Conservation (phyloP, 2,113 vertebrate genomes). For the Mormyrus iriodes region DNA sequence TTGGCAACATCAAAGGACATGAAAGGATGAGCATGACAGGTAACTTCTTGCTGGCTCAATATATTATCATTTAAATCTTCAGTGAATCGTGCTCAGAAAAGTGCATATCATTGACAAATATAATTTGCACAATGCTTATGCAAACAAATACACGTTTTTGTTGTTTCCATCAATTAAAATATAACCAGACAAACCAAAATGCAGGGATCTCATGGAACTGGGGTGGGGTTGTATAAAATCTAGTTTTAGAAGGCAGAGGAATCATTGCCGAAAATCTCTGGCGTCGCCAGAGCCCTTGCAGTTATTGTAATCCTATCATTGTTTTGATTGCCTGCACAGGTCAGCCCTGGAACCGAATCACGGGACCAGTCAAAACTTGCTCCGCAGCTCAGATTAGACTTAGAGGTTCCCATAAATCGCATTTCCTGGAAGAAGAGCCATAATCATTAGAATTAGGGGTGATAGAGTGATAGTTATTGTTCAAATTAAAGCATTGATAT, state of each 20-base stretch:
- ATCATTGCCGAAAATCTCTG: neutral
- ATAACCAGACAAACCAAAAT: neutral
- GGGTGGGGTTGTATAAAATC: neutral
- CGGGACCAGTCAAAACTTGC: neutral
- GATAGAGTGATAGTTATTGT: neutral
- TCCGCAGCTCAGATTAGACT: neutral
- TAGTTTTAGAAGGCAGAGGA: neutral
- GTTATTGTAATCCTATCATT: neutral
- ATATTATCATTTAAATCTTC: neutral
- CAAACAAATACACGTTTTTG: neutral
- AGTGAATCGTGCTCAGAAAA: neutral
- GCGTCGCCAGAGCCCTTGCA: neutral
- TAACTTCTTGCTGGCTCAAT: neutral
- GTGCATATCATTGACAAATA: neutral
- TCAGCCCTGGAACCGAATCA: neutral
- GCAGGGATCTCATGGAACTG: neutral
- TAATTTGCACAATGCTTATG: neutral
- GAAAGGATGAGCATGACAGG: neutral
- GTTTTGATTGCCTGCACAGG: neutral
- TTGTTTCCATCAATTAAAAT: neutral
- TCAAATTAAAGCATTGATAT: slow-evolving; percentile 5
- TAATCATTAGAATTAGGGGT: neutral
- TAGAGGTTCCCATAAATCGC: neutral
- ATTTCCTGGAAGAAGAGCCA: neutral
- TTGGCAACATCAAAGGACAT: neutral